Evolutionary conservation across 2,113 vertebrate species (phyloP).

Genomic region (Pygoscelis adeliae): DNA sequence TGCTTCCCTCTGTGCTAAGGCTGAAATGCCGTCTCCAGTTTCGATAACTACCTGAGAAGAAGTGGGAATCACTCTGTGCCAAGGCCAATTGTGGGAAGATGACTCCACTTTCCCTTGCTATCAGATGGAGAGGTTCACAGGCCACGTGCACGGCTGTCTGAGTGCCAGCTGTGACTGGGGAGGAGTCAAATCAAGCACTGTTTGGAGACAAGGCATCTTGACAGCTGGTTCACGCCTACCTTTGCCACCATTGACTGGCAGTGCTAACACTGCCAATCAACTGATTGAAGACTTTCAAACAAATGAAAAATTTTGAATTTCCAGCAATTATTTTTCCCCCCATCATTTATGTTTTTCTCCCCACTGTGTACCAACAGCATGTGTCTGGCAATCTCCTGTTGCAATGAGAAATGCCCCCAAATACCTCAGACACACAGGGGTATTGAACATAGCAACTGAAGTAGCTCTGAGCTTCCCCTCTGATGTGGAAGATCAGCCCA

Average conservation of each 20-base stretch:
- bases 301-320: background rate
- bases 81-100: background rate
- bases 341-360: background rate
- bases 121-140: background rate
- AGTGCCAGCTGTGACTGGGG: accelerated
- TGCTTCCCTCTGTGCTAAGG: background rate
- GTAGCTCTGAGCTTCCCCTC: background rate
- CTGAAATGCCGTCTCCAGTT: background rate
- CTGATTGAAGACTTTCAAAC: background rate
- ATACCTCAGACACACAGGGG: background rate
- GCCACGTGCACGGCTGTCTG: background rate
- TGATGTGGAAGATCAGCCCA: background rate
- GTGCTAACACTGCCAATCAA: background rate
- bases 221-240: background rate
- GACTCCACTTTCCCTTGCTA: background rate
- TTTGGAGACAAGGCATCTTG: background rate
- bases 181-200: background rate
- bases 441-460: accelerated
- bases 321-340: background rate
- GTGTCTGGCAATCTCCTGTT: background rate
- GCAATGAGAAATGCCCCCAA: background rate
- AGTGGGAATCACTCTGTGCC: background rate
- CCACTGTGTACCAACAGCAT: background rate
- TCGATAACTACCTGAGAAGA: slow-evolving; percentile 18
- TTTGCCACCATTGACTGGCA: background rate